Base-by-base conservation (phyloP, 2,113 vertebrate genomes). In the Solea senegalensis region DNA sequence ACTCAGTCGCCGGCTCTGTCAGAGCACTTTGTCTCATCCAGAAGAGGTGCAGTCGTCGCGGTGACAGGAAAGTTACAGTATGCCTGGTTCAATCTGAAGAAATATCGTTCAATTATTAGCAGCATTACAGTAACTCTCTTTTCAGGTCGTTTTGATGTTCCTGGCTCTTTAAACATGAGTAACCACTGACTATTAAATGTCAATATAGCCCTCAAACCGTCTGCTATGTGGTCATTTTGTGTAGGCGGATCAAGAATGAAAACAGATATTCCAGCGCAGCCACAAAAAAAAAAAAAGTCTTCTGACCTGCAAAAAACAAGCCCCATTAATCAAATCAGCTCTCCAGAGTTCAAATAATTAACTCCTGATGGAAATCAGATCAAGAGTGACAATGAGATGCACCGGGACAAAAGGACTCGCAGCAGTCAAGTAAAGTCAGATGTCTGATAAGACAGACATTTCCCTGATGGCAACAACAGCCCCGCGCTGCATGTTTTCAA, bases 341-440 rank as follows among this genome's bases (percentile, higher is more conserved):
- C 52, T 56, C 9, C 21, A n/a, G 16, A 16, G 54, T 51, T 49
- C 16, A 72, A 26, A 64, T 65, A 50, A 43, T 65, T 9, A 43
- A 26, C 34, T 65, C 39, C 16, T 13, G 6, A 52, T 15, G 46
- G 16, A 64, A 27, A 48, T 55, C 51, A 49, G 53, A 49, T 59
- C 2, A 21, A 26, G n/a, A 59, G 6, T 1, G 11, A 14, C 9
- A 16, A 9, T n/a, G 59, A 63, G 57, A 12, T 16, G 34, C 14
- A n/a, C 14, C 41, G 8, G 13, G 12, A 27, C 65, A 70, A 16
- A 27, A 41, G 11, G 45, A 8, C 8, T 40, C 13, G 28, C 1
- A 65, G 12, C 51, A 44, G 28, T 52, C 61, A 60, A 66, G 15
- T 45, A 4, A 26, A 39, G 8, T 41, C 7, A 53, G 34, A 63